Evolutionary conservation across 92 coral and sea anemone species (phyloP).

Genomic region (Porites divaricata): DNA sequence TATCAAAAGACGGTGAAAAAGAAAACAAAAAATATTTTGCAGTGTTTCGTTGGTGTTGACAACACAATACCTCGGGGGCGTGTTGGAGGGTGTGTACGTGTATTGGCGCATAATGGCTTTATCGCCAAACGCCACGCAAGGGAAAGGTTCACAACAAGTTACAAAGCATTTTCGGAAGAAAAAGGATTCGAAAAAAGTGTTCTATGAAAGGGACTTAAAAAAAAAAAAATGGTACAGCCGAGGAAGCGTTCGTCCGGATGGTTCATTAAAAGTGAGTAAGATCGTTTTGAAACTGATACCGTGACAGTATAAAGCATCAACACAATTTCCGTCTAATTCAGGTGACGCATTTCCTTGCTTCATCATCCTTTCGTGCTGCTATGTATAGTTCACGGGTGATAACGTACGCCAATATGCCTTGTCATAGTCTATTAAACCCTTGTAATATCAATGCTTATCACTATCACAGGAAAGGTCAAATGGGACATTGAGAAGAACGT

Average conservation of each 20-base stretch:
- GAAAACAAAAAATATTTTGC: not conserved
- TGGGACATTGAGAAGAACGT: too few species aligned
- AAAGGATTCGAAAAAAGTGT: not conserved
- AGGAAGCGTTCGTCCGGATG: not conserved
- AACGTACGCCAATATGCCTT: not conserved
- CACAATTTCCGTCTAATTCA: too few species aligned
- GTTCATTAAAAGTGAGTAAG: not conserved
- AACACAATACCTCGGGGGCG: conserved; percentile 12
- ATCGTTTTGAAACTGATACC: not conserved
- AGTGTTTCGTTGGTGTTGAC: not conserved
- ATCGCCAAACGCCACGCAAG: too few species aligned
- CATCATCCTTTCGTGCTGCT: not conserved
- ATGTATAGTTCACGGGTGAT: not conserved
- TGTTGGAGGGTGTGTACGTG: conserved; percentile 20
- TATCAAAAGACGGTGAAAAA: too few species aligned
- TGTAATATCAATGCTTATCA: too few species aligned
- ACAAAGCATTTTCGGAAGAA: too few species aligned
- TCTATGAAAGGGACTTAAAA: not conserved
- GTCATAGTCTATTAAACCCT: too few species aligned
- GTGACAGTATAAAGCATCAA: not conserved
- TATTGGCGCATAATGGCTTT: not conserved
- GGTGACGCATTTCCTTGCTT: conserved; percentile 4
- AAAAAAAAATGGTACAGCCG: not conserved
- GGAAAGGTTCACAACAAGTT: too few species aligned
- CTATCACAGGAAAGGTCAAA: too few species aligned